Base-by-base conservation (phyloP, 2,113 vertebrate species). In the Psilopsiagon aymara region DNA sequence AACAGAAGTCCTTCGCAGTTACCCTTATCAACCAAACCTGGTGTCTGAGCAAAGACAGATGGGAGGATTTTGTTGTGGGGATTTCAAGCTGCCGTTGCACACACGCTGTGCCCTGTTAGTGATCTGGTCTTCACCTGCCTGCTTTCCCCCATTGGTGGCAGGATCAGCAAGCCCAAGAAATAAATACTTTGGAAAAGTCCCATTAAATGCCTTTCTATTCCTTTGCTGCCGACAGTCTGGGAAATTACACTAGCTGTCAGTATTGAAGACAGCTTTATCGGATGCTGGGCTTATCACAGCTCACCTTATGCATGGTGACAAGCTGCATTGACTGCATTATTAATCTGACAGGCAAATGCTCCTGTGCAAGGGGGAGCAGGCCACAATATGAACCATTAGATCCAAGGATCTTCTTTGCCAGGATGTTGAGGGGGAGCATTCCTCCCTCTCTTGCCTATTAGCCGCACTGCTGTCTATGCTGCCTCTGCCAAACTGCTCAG, bases 251-350 rank as follows among this genome's bases (percentile, higher is more conserved):
- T 13, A 44, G 59, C 81, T 94, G 89, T 85, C 93, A 70, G 70
- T 6, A 49, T 9, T 87, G 82, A 35, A 83, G 88, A 78, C 71
- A 77, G 85, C 55, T 93, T 90, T 93, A 86, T 94, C 82, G 3
- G 79, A 20, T 53, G 33, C 74, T 7, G 47, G 67, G 75, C 68
- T 94, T 83, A 71, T 93, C 92, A 82, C 63, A 43, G 82, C 85
- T 94, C 92, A 75, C 71, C 90, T 77, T 67, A 28, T 55, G 28
- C 49, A 6, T 15, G n/a, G 49, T 80, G 96, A 93, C 90, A 92
- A 53, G 70, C 90, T 77, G 71, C 59, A 66, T 18, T 35, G 84
- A 23, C 71, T 83, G 71, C 43, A 6, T 27, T 81, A 93, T 46
- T 91, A 78, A 63, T 63, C 74, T 87, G 86, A 85, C 81, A 88